Conservation (phyloP, 2,797 vertebrate species). For the Pampus argenteus region DNA sequence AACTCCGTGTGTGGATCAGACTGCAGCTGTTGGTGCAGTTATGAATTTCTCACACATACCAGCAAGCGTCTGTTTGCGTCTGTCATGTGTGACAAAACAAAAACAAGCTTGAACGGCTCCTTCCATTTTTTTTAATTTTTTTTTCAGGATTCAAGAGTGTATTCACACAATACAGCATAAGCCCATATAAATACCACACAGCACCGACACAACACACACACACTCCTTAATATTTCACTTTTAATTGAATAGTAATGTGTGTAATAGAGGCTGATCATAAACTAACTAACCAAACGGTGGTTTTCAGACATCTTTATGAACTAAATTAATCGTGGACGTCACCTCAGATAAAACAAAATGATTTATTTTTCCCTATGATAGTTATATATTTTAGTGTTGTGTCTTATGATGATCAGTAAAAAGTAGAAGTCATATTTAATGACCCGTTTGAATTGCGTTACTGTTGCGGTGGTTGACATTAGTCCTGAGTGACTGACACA, state of each 20-base stretch:
- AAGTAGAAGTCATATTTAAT: background rate
- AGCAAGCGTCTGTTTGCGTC: constrained; percentile 32
- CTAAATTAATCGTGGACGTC: background rate
- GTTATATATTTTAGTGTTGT: background rate
- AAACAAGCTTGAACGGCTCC: constrained; percentile 46
- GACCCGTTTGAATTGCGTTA: background rate
- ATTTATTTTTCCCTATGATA: background rate
- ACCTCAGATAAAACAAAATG: background rate
- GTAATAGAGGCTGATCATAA: too few species aligned
- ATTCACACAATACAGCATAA: constrained; percentile 39
- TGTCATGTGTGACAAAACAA: constrained; percentile 67
- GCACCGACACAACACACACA: constrained; percentile 20
- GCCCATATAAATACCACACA: constrained; percentile 45
- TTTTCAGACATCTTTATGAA: background rate
- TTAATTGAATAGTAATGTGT: background rate
- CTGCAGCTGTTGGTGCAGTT: constrained; percentile 12
- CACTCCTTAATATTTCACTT: background rate
- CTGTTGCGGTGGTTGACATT: background rate
- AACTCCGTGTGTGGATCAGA: background rate
- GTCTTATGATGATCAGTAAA: background rate
- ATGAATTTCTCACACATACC: background rate
- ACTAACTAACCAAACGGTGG: background rate
- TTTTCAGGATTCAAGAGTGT: constrained; percentile 22
- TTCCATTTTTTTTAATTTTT: background rate
- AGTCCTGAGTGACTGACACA: background rate